phyloP scores from a whole-genome alignment of 2,797 vertebrate species.

The Moxostoma hubbsi region DNA sequence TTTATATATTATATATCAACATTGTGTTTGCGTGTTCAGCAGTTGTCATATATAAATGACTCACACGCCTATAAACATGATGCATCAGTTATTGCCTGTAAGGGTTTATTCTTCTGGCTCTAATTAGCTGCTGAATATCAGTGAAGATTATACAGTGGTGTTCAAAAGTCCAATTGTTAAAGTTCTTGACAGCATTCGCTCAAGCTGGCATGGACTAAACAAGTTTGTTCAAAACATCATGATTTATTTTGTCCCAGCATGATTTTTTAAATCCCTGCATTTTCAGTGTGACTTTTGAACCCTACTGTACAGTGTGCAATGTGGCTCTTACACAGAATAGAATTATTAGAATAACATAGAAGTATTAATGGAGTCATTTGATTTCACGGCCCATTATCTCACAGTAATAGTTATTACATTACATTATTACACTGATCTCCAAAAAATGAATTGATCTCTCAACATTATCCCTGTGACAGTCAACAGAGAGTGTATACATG shows the following conservation, averaged over 20 bases:
- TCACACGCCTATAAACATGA: neutral
- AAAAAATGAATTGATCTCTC: constrained; percentile 15
- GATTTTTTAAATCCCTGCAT: no score
- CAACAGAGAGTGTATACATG: constrained; percentile 22
- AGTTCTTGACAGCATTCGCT: no score
- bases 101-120: neutral
- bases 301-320: neutral
- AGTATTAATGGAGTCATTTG: constrained; percentile 2
- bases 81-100: neutral
- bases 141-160: no score
- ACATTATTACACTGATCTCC: constrained; percentile 27
- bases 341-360: neutral
- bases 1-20: constrained; percentile 9
- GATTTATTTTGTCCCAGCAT: no score
- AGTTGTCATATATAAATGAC: neutral
- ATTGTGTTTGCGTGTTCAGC: neutral
- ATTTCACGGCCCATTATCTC: constrained; percentile 15
- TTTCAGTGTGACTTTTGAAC: no score
- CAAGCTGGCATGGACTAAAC: no score
- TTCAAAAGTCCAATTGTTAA: no score
- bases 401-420: neutral
- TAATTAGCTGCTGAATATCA: neutral
- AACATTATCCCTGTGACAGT: neutral
- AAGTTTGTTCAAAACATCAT: no score
- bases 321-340: neutral